Evolutionary conservation across 2,113 vertebrate genomes (phyloP), one percentile per base, ranked within the genome.

Genomic region (Etheostoma spectabile): DNA sequence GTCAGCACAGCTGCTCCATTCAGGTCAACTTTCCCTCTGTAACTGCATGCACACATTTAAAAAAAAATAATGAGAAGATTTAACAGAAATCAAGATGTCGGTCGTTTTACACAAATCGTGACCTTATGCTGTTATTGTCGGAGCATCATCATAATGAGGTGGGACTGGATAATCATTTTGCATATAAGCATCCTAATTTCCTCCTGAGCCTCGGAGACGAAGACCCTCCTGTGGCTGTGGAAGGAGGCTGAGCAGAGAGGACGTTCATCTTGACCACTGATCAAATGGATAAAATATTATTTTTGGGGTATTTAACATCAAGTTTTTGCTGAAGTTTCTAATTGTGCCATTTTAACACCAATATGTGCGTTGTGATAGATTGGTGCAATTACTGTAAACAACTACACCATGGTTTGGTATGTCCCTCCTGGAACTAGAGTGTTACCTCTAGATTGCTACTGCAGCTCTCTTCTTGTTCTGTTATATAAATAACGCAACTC

Each of bases 61-160:
- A 45, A 67, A 4, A 66, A 35, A 75, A 52, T 48, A 63, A 64
- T 63, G 59, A 81, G 64, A 59, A 51, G 7, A 49, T 61, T 65
- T 13, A 53, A 49, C 24, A 35, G 12, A 51, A 69, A 68, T 35
- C 19, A 55, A 42, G 12, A 14, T 53, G 67, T 46, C 13, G 18
- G 24, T 61, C 11, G 27, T 57, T 72, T 60, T 35, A 48, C 48
- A 55, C 30, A n/a, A 55, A 21, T 24, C 18, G 2, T 56, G 66
- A 80, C 72, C 68, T 62, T 49, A 56, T 48, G 49, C 19, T 71
- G 61, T 8, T 73, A 21, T 57, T 80, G 75, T 42, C 72, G 60
- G 45, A 69, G 35, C 63, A 74, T 70, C 57, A 55, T 30, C 52
- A 5, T 88, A 88, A 88, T 80, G 86, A 85, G 79, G 64, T 4